These are phyloP conservation scores for Doris montereyensis DNA, from an alignment of 2,888 invertebrate species.

Conservation along the genomic window DNA sequence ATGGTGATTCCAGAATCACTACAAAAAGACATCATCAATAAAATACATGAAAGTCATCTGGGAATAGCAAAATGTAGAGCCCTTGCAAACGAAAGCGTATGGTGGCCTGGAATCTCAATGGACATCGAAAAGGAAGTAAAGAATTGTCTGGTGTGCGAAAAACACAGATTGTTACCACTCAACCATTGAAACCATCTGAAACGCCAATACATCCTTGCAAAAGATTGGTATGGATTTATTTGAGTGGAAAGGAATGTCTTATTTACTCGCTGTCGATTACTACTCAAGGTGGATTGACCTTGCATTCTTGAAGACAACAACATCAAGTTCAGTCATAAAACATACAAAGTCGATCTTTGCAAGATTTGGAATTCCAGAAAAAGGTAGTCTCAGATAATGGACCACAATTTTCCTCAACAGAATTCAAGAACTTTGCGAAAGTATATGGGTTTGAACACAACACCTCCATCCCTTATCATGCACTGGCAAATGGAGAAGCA, in stretches of 20 bases:
- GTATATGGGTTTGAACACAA: constrained; percentile 20
- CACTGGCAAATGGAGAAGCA: constrained; percentile 25
- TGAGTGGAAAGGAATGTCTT: background rate
- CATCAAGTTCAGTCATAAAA: background rate
- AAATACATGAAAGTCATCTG: constrained; percentile 22
- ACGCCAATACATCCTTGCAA: constrained; percentile 4
- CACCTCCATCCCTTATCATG: constrained; percentile 9
- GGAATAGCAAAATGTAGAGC: constrained; percentile 9
- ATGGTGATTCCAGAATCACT: constrained; percentile 17
- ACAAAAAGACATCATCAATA: background rate
- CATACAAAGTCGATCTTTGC: background rate
- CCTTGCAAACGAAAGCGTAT: background rate
- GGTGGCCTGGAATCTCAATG: constrained; percentile 6
- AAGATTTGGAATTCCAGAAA: constrained; percentile 21
- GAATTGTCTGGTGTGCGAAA: constrained; percentile 4
- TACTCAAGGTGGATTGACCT: constrained; percentile 20
- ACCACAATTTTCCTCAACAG: constrained; percentile 1
- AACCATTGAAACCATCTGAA: constrained; percentile 9
- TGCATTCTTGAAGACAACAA: background rate
- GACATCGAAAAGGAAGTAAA: constrained; percentile 4
- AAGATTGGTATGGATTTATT: constrained; percentile 16
- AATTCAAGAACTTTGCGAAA: constrained; percentile 14
- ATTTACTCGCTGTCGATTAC: constrained; percentile 22
- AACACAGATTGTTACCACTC: background rate
- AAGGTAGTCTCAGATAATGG: constrained; percentile 21